Conservation (phyloP, 2,113 vertebrate genomes). For the Paramisgurnus dabryanus region DNA sequence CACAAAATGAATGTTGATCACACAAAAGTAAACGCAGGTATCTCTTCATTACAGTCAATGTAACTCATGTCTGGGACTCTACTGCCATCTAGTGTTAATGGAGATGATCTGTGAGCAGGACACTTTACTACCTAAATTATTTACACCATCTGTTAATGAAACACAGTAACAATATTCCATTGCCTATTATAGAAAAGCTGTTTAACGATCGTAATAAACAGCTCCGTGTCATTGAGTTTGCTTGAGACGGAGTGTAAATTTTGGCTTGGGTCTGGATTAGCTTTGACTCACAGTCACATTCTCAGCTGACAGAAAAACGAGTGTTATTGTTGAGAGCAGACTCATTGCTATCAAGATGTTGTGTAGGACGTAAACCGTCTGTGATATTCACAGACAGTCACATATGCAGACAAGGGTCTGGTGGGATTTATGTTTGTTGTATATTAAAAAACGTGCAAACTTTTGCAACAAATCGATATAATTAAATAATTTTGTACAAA, state of each 20-base stretch:
- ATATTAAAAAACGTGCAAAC: not conserved
- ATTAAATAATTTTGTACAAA: too few species aligned
- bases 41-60: too few species aligned
- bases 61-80: not conserved
- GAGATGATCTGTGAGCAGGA: too few species aligned
- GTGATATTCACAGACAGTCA: conserved; percentile 49
- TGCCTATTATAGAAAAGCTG: conserved; percentile 72
- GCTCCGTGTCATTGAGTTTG: conserved; percentile 59
- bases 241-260: conserved; percentile 57
- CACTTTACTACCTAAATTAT: conserved; percentile 49
- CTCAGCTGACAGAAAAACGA: conserved; percentile 56
- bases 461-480: too few species aligned
- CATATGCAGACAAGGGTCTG: conserved; percentile 66
- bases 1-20: too few species aligned
- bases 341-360: conserved; percentile 67
- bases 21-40: too few species aligned
- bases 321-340: conserved; percentile 69
- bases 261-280: conserved; percentile 66
- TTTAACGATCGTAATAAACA: conserved; percentile 66
- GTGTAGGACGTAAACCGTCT: conserved; percentile 60
- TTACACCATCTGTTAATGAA: conserved; percentile 67
- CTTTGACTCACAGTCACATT: conserved; percentile 63
- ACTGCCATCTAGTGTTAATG: conserved; percentile 35
- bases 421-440: conserved; percentile 58
- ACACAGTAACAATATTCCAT: conserved; percentile 66